Evolutionary conservation across 2,888 invertebrate genomes (phyloP).

Genomic region (Agonopterix arenella): DNA sequence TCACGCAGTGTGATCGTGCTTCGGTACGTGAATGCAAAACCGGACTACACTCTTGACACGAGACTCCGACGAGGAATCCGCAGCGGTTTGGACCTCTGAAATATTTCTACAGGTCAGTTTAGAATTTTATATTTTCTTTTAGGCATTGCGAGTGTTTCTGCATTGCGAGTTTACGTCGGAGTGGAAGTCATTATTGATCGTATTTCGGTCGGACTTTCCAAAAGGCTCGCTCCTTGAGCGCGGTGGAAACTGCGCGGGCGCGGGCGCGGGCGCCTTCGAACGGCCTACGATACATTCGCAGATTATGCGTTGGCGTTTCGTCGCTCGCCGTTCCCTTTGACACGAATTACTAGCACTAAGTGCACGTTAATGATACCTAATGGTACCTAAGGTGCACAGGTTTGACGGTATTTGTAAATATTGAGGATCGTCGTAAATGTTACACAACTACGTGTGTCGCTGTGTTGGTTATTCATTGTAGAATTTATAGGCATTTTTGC

Average conservation of each 20-base stretch:
- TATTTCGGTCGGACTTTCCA: constrained; percentile 44
- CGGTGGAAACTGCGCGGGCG: constrained; percentile 18
- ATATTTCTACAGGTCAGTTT: constrained; percentile 54
- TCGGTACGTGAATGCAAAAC: constrained; percentile 72
- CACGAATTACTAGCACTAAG: constrained; percentile 23
- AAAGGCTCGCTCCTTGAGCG: constrained; percentile 42
- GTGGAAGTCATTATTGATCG: constrained; percentile 21
- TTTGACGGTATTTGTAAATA: constrained; percentile 60
- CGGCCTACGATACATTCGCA: constrained; percentile 29
- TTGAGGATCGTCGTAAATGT: constrained; percentile 27
- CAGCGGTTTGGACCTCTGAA: constrained; percentile 41
- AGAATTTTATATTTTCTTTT: constrained; percentile 21
- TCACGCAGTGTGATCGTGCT: constrained; percentile 71
- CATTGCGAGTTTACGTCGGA: constrained; percentile 42
- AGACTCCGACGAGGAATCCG: constrained; percentile 50
- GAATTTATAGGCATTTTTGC: constrained; percentile 21
- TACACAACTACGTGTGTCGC: constrained; percentile 19
- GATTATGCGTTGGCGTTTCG: constrained; percentile 40
- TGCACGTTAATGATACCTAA: constrained; percentile 18
- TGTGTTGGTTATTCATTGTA: constrained; percentile 22
- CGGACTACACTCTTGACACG: constrained; percentile 65
- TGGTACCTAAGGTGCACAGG: constrained; percentile 48
- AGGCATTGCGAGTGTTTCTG: constrained; percentile 47
- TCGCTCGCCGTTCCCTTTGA: constrained; percentile 30
- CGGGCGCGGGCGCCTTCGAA: constrained; percentile 17